These are phyloP conservation scores for Gila orcuttii DNA, from an alignment of 2,113 vertebrate species.

Conservation along the genomic window DNA sequence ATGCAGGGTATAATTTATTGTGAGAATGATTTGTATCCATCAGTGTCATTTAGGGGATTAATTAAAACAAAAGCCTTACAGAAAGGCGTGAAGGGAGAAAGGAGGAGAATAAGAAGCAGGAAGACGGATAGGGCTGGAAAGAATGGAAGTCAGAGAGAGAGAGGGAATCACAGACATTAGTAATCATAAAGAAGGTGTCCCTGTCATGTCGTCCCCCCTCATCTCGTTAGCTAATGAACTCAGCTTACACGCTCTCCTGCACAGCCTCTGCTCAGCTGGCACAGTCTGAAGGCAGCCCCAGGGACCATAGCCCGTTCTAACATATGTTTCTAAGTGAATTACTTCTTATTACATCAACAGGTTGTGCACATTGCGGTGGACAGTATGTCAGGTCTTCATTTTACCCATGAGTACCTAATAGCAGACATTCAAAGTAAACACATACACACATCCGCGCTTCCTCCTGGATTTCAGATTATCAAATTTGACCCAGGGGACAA, in stretches of 20 bases:
- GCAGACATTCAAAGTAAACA: constrained; percentile 10
- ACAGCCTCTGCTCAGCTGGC: constrained; percentile 19
- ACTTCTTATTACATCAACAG: constrained; percentile 53
- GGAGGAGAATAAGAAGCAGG: neutral
- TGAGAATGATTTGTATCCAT: constrained; percentile 40
- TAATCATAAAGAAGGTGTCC: constrained; percentile 27
- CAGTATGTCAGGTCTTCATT: constrained; percentile 30
- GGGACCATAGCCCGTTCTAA: constrained; percentile 21
- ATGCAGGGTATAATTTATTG: constrained; percentile 35
- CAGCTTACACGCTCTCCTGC: constrained; percentile 14
- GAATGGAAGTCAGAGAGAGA: neutral
- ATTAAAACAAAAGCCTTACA: constrained; percentile 42
- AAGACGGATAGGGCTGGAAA: neutral
- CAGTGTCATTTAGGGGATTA: constrained; percentile 37
- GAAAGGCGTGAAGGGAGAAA: constrained; percentile 4
- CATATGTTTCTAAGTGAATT: constrained; percentile 53
- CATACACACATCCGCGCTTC: constrained; percentile 1
- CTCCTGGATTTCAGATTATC: constrained; percentile 38
- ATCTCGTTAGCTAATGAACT: constrained; percentile 39
- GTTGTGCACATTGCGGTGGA: constrained; percentile 40
- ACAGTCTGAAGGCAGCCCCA: constrained; percentile 28
- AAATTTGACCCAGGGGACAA: neutral
- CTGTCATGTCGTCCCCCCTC: constrained; percentile 12
- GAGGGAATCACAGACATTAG: neutral
- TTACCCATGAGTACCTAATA: constrained; percentile 34